Percentiles rank a stretch among this genome's conserved stretches.
phyloP scores from a whole-genome alignment of 2,888 invertebrate genomes.

The Rhingia rostrata region DNA sequence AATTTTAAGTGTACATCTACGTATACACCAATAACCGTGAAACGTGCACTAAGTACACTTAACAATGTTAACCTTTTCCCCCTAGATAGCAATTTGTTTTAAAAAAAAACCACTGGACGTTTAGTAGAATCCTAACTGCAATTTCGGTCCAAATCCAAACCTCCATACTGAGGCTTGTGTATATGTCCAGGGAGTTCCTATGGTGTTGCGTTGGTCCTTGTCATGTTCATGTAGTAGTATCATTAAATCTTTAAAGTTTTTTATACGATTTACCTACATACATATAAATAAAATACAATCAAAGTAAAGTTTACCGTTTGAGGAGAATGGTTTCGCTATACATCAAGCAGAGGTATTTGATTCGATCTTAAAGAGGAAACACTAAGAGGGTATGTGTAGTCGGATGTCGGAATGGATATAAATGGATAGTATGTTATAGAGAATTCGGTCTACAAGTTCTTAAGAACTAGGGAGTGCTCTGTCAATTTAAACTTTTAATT shows the following conservation, averaged over 20 bases:
- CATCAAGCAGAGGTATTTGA: not conserved
- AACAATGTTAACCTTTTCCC: slow-evolving; percentile 51
- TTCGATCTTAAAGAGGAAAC: not conserved
- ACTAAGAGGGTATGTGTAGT: not conserved
- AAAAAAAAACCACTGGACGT: slow-evolving; percentile 10
- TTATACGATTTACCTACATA: slow-evolving; percentile 2
- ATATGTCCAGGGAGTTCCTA: not conserved
- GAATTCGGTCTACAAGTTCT: not conserved
- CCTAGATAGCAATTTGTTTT: slow-evolving; percentile 46
- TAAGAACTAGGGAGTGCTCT: not conserved
- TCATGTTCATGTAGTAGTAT: slow-evolving; percentile 25
- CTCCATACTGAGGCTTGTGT: not conserved
- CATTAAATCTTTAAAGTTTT: slow-evolving; percentile 60
- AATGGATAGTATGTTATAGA: not conserved
- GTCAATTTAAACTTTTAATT: not conserved
- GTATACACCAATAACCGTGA: not conserved
- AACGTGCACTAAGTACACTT: slow-evolving; percentile 29
- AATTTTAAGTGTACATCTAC: not conserved
- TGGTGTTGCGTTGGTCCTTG: slow-evolving; percentile 10
- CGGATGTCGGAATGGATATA: too few species aligned
- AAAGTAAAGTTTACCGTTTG: not conserved
- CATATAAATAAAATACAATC: too few species aligned
- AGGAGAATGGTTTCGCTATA: not conserved
- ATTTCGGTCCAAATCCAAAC: slow-evolving; percentile 24
- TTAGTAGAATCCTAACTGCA: not conserved